Evolutionary conservation across 2,113 vertebrate genomes (phyloP).

Genomic region (Pomatorhinus ruficollis): DNA sequence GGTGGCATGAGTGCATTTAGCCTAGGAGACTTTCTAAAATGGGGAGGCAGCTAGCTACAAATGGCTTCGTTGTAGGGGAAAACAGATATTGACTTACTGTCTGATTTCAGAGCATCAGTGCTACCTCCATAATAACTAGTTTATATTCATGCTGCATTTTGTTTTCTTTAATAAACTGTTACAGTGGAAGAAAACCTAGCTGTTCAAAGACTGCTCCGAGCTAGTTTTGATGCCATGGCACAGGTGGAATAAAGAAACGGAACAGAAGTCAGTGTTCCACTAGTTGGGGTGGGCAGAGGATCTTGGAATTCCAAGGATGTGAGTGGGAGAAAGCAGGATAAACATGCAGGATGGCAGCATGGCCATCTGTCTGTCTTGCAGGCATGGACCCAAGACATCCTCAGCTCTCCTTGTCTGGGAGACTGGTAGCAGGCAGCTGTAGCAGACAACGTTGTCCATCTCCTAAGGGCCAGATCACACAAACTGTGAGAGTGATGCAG

Average conservation of each 20-base stretch:
- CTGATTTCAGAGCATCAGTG: not conserved
- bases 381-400: not conserved
- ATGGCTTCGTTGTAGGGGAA: not conserved
- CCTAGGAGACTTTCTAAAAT: not conserved
- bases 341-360: not conserved
- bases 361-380: not conserved
- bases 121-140: not conserved
- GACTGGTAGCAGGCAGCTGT: not conserved
- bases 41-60: not conserved
- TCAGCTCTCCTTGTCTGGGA: accelerated
- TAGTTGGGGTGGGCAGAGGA: not conserved
- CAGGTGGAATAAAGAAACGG: not conserved
- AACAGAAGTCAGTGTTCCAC: not conserved
- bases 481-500: not conserved
- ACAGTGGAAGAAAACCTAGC: not conserved
- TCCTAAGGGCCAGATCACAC: not conserved
- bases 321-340: not conserved
- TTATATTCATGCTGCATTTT: not conserved
- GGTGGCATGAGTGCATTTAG: not conserved
- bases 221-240: not conserved
- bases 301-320: not conserved
- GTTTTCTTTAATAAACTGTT: not conserved
- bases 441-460: accelerated
- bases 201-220: not conserved
- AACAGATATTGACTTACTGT: not conserved